phyloP scores from a whole-genome alignment of 2,797 vertebrate genomes.

The Falco columbarius region DNA sequence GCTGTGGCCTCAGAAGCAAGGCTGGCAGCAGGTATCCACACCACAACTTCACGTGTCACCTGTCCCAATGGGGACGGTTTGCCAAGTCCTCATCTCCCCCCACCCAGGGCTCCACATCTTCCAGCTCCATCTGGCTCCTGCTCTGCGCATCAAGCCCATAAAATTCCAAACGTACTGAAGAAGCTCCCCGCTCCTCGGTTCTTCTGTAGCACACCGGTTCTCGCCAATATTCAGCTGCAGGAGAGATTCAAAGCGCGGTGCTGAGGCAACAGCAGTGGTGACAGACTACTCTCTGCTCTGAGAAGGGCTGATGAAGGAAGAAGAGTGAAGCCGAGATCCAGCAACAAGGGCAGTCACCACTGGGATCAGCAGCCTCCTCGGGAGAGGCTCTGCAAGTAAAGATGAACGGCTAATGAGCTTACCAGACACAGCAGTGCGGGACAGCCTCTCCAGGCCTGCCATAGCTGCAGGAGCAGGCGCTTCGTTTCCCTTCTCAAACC shows the following conservation, averaged over 20 bases:
- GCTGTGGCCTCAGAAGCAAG: background rate
- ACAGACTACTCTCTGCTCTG: background rate
- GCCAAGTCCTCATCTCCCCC: background rate
- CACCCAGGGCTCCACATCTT: background rate
- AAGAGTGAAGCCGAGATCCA: background rate
- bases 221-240: background rate
- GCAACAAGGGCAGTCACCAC: background rate
- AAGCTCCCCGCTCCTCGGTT: background rate
- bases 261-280: background rate
- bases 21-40: background rate
- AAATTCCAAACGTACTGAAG: background rate
- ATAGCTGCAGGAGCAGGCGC: background rate
- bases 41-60: background rate
- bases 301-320: background rate
- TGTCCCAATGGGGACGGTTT: rapidly evolving
- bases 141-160: background rate
- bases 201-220: background rate
- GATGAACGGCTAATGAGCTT: background rate
- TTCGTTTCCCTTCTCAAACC: background rate
- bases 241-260: background rate
- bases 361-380: background rate
- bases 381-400: background rate
- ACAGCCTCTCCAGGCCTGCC: background rate
- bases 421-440: background rate
- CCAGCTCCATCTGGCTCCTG: background rate